These are phyloP conservation scores for Andrena dorsata DNA, from an alignment of 2,888 invertebrate species.

Conservation along the genomic window DNA sequence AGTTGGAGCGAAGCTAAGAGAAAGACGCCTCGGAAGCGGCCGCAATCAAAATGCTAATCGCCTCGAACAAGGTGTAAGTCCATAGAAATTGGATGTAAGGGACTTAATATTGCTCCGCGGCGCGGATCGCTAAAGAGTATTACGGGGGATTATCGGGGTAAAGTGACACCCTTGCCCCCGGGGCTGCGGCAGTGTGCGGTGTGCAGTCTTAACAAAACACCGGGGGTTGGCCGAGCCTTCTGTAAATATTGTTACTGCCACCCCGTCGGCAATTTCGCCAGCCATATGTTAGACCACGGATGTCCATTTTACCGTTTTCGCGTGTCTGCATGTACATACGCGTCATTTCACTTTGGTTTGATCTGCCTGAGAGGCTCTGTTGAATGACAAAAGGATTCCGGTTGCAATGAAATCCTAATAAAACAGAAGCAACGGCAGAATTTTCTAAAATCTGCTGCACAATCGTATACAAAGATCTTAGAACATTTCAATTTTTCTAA, in stretches of 20 bases:
- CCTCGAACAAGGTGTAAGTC: slow-evolving; percentile 82
- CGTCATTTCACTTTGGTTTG: slow-evolving; percentile 19
- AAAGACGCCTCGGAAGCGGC: slow-evolving; percentile 61
- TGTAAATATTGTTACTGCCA: slow-evolving; percentile 84
- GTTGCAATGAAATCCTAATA: not conserved
- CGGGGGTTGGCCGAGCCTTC: slow-evolving; percentile 80
- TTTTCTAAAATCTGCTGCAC: not conserved
- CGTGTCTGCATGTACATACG: slow-evolving; percentile 5
- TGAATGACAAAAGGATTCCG: not conserved
- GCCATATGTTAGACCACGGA: slow-evolving; percentile 82
- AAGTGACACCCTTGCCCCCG: slow-evolving; percentile 80
- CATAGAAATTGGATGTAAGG: slow-evolving; percentile 83
- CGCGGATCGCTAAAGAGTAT: slow-evolving; percentile 82
- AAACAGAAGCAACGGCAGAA: not conserved
- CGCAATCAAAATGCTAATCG: slow-evolving; percentile 84
- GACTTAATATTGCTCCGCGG: slow-evolving; percentile 78
- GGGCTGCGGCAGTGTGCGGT: slow-evolving; percentile 74
- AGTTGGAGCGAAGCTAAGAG: slow-evolving; percentile 10
- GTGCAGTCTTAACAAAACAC: slow-evolving; percentile 84
- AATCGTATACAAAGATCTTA: not conserved
- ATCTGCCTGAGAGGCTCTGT: not conserved
- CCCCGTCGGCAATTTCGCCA: slow-evolving; percentile 82
- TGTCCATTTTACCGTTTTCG: slow-evolving; percentile 76
- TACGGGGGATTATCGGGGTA: slow-evolving; percentile 82
- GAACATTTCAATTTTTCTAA: not conserved